A percentile compares a stretch with the other conserved stretches of the same genome.
Evolutionary conservation across 2,113 vertebrate species (phyloP).

Genomic region (Chaetura pelagica): DNA sequence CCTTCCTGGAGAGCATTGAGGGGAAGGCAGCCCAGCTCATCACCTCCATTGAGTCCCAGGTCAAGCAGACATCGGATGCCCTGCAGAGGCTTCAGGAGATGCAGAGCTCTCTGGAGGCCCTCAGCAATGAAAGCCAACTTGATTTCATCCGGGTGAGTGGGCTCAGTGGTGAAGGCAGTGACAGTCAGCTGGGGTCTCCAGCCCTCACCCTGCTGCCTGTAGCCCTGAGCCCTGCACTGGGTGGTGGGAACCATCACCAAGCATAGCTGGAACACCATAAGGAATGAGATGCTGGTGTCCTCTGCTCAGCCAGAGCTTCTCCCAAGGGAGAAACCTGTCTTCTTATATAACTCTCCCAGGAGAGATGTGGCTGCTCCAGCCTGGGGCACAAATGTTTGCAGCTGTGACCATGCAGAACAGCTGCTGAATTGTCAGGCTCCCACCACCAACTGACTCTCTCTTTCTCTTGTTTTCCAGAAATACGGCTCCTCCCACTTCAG

Average conservation of each 20-base stretch:
- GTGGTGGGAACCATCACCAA: not conserved
- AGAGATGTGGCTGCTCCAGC: not conserved
- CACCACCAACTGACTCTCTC: not conserved
- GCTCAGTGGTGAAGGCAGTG: not conserved
- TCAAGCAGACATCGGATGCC: conserved; percentile 73
- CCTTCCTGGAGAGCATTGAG: conserved; percentile 78
- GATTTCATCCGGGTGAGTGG: conserved; percentile 78
- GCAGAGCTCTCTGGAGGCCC: conserved; percentile 70
- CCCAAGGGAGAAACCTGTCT: not conserved
- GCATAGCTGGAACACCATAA: not conserved
- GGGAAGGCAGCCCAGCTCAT: conserved; percentile 75
- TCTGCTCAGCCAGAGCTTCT: not conserved
- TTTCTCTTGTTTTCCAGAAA: conserved; percentile 77
- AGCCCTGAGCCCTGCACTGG: not conserved
- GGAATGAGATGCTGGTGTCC: not conserved
- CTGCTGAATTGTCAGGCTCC: not conserved
- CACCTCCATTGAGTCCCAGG: conserved; percentile 81
- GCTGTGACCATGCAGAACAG: not conserved
- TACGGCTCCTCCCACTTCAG: conserved; percentile 79
- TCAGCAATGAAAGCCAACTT: conserved; percentile 78
- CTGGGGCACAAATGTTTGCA: not conserved
- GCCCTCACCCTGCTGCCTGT: not conserved
- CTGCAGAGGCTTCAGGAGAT: conserved; percentile 76
- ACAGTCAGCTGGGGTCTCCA: not conserved
- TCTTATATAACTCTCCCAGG: too few relatives aligned